These are phyloP conservation scores for Brenthis ino DNA, from an alignment of 2,888 invertebrate genomes.

Conservation along the genomic window DNA sequence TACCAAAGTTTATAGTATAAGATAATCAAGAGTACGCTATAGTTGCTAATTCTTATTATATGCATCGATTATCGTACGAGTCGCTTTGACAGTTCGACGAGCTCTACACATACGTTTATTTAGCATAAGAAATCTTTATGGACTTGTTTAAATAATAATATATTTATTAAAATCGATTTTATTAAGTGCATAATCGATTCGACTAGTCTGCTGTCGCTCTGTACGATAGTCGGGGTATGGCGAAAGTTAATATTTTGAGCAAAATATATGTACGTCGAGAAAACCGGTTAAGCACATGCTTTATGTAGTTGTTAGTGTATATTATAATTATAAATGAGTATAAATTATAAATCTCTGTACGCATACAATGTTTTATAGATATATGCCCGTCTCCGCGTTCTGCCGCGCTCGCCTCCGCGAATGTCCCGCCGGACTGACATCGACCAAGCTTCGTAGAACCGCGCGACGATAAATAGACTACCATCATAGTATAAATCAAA, in stretches of 20 bases:
- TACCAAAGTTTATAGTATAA: conserved; percentile 31
- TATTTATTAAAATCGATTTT: conserved; percentile 7
- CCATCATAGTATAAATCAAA: too few species aligned
- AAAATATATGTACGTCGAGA: conserved; percentile 25
- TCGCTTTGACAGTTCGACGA: background rate
- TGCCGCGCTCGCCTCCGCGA: too few species aligned
- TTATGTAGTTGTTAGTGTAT: conserved; percentile 72
- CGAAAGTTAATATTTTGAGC: conserved; percentile 19
- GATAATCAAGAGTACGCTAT: conserved; percentile 1
- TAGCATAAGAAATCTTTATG: conserved; percentile 1
- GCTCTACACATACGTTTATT: background rate
- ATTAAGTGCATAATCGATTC: conserved; percentile 6
- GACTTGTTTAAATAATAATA: conserved; percentile 4
- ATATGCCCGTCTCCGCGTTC: too few species aligned
- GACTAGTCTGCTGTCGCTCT: conserved; percentile 8
- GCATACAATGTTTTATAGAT: background rate
- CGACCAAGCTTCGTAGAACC: too few species aligned
- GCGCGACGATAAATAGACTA: too few species aligned
- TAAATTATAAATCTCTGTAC: conserved; percentile 16
- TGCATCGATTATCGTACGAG: conserved; percentile 10
- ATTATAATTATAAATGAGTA: conserved; percentile 52
- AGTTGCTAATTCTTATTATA: conserved; percentile 1
- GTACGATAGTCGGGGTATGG: conserved; percentile 1
- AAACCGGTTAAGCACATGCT: conserved; percentile 63
- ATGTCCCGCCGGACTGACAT: too few species aligned